A percentile compares a stretch with the other conserved stretches of the same genome.
These are phyloP conservation scores for Falcunculus frontatus DNA, from an alignment of 2,113 vertebrate genomes.

Conservation along the genomic window DNA sequence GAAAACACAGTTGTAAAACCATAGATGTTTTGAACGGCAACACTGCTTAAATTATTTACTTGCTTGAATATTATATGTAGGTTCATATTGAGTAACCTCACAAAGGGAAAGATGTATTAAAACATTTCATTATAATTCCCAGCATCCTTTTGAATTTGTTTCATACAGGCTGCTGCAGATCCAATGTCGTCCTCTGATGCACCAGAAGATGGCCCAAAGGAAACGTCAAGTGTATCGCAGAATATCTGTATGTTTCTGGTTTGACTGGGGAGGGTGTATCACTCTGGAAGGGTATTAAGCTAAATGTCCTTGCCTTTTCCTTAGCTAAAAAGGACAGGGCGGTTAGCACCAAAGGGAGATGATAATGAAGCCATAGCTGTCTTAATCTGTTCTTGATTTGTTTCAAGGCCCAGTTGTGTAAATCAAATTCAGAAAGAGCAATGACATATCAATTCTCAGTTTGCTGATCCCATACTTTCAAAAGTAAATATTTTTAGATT, in stretches of 20 bases:
- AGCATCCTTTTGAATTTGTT: background rate
- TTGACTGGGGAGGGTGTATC: constrained; percentile 17
- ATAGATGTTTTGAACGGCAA: background rate
- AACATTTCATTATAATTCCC: constrained; percentile 9
- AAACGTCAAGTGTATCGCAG: constrained; percentile 54
- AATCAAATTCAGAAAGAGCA: background rate
- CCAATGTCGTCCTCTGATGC: constrained; percentile 17
- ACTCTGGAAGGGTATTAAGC: background rate
- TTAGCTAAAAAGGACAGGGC: background rate
- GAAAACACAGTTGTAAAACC: background rate
- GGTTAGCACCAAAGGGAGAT: background rate
- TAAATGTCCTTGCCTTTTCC: background rate
- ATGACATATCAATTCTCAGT: accelerated
- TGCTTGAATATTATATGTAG: background rate
- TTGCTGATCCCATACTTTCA: background rate
- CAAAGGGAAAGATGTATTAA: background rate
- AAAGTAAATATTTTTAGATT: background rate
- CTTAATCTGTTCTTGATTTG: background rate
- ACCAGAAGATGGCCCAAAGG: constrained; percentile 63
- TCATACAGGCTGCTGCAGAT: constrained; percentile 62
- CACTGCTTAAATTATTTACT: background rate
- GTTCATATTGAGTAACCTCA: background rate
- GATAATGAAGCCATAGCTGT: background rate
- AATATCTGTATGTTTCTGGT: constrained; percentile 73
- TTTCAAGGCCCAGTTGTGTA: background rate